A percentile compares a stretch with the other conserved stretches of the same genome.
phyloP scores from a whole-genome alignment of 2,113 vertebrate genomes.

The Balaenoptera acutorostrata region DNA sequence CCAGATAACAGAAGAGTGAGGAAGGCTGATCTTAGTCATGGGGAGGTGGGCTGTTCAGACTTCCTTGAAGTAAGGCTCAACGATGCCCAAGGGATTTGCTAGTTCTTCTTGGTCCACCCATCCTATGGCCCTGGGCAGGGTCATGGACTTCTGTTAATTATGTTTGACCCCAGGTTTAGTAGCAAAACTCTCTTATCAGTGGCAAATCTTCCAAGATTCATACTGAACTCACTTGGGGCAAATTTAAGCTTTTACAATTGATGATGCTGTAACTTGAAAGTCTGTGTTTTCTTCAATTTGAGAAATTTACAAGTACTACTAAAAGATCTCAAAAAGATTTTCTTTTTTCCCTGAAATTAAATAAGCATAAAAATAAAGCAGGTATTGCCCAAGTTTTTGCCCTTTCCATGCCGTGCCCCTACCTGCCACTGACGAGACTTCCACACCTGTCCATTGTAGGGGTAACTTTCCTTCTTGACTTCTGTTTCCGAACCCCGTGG shows the following conservation, averaged over 20 bases:
- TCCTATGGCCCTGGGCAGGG: not conserved
- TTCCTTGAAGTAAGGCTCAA: not conserved
- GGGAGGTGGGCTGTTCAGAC: not conserved
- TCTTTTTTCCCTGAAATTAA: conserved; percentile 5
- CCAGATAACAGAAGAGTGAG: not conserved
- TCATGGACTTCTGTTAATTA: not conserved
- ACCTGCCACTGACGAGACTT: not conserved
- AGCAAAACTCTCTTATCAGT: not conserved
- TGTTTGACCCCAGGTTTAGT: not conserved
- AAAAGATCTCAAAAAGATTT: not conserved
- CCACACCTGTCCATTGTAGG: not conserved
- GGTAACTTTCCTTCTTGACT: not conserved
- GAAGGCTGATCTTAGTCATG: not conserved
- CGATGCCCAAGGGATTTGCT: not conserved
- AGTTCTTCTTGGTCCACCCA: not conserved
- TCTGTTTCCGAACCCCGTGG: not conserved
- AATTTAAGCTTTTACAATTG: not conserved
- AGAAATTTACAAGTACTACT: not conserved
- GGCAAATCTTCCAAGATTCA: not conserved
- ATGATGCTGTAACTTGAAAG: not conserved
- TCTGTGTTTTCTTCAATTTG: conserved; percentile 2
- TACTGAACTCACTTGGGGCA: not conserved
- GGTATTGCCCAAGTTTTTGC: not conserved
- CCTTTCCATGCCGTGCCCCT: not conserved
- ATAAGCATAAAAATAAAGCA: not conserved